Evolutionary conservation across 2,888 invertebrate species (phyloP).

Genomic region (Hyles lineata): DNA sequence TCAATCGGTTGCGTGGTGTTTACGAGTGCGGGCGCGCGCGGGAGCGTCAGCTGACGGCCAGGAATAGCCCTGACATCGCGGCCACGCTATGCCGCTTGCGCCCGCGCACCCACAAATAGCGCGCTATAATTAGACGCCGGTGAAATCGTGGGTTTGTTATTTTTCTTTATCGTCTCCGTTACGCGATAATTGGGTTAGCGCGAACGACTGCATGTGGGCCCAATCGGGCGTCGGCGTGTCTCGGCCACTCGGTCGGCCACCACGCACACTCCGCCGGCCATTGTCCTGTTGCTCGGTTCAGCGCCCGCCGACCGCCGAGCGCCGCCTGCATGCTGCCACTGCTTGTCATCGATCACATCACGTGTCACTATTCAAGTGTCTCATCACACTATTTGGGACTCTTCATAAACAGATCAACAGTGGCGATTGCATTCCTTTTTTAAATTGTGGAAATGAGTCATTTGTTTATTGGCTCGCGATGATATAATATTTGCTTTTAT

Average conservation of each 20-base stretch:
- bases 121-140: conserved; percentile 82
- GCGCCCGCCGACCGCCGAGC: conserved; percentile 41
- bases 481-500: background rate
- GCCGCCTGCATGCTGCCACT: background rate
- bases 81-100: conserved; percentile 83
- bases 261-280: conserved; percentile 55
- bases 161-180: conserved; percentile 85
- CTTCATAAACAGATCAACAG: background rate
- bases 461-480: background rate
- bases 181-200: conserved; percentile 84
- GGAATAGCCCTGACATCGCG: conserved; percentile 84
- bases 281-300: conserved; percentile 60
- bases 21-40: conserved; percentile 69
- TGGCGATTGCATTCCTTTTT: background rate
- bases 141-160: conserved; percentile 86
- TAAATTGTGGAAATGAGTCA: background rate
- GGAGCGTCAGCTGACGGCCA: conserved; percentile 83
- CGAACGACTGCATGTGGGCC: conserved; percentile 80
- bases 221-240: conserved; percentile 82
- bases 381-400: background rate
- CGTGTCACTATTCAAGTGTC: background rate
- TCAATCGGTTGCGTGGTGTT: conserved; percentile 83
- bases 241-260: conserved; percentile 61
- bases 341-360: background rate
- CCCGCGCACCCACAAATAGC: conserved; percentile 84